phyloP scores from a whole-genome alignment of 2,888 invertebrate species.

The Drosophila paranaensis region DNA sequence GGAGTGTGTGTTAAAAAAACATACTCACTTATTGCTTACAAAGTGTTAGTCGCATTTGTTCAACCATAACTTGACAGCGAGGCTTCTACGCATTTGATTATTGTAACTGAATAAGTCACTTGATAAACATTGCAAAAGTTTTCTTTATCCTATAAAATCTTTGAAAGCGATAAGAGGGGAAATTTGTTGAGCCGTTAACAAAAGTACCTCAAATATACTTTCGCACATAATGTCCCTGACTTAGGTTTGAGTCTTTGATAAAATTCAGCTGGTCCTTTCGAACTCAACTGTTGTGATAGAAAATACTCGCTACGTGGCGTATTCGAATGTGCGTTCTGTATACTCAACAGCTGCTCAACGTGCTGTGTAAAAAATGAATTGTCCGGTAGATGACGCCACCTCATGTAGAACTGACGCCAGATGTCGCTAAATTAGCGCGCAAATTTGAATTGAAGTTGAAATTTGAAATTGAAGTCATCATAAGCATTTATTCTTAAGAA shows the following conservation, averaged over 20 bases:
- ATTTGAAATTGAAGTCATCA: too few relatives aligned
- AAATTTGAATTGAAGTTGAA: background rate
- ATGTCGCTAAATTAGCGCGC: background rate
- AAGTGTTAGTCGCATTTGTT: slow-evolving; percentile 26
- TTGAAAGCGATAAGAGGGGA: background rate
- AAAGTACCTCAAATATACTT: background rate
- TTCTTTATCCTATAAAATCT: background rate
- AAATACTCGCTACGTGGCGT: background rate
- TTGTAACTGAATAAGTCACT: background rate
- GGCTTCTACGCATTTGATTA: background rate
- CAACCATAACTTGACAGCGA: background rate
- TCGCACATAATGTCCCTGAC: background rate
- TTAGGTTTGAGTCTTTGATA: background rate
- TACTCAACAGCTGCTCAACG: background rate
- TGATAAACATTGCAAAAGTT: background rate
- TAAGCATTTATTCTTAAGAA: too few relatives aligned
- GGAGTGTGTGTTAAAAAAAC: slow-evolving; percentile 2
- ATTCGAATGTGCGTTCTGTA: background rate
- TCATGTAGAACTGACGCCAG: background rate
- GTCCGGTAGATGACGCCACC: background rate
- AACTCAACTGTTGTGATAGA: background rate
- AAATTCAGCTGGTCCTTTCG: background rate
- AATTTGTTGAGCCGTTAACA: too few relatives aligned
- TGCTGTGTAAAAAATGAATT: background rate
- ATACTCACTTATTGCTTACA: background rate